phyloP scores from a whole-genome alignment of 2,797 vertebrate species.

The Pangasius macronema region DNA sequence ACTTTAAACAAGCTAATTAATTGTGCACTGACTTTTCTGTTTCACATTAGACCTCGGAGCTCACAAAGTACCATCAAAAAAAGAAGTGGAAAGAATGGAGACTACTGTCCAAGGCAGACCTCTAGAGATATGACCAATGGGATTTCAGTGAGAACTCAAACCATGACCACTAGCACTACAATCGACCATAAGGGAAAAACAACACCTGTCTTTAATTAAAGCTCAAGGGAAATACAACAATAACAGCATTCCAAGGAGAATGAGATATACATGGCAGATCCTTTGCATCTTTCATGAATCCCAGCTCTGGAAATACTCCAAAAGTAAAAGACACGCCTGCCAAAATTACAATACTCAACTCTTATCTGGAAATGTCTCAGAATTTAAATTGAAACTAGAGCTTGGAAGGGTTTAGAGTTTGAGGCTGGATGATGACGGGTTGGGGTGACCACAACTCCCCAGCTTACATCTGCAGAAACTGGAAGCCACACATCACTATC shows the following conservation, averaged over 20 bases:
- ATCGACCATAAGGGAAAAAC: conserved; percentile 42
- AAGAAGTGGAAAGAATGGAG: neutral
- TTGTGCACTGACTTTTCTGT: neutral
- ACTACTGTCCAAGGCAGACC: conserved; percentile 28
- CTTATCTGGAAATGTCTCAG: conserved; percentile 28
- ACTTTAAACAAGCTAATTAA: neutral
- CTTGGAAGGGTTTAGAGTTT: conserved; percentile 3
- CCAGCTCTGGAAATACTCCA: conserved; percentile 27
- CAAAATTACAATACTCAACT: conserved; percentile 33
- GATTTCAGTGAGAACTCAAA: conserved; percentile 31
- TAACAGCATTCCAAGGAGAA: conserved; percentile 37
- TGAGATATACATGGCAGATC: conserved; percentile 15
- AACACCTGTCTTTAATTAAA: conserved; percentile 48
- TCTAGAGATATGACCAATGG: conserved; percentile 28
- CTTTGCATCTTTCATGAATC: conserved; percentile 6
- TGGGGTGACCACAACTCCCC: conserved; percentile 1
- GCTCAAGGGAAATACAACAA: conserved; percentile 40
- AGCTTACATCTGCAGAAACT: conserved; percentile 7
- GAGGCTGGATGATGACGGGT: conserved; percentile 6
- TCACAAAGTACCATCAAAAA: conserved; percentile 10
- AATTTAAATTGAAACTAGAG: conserved; percentile 45
- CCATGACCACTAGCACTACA: conserved; percentile 40
- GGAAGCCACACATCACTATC: conserved; percentile 5
- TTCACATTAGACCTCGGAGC: neutral
- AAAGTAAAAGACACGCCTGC: conserved; percentile 24